Percentiles rank a stretch among this genome's conserved stretches.
These are phyloP conservation scores for Graphium colonna DNA, from an alignment of 2,888 invertebrate genomes.

Conservation along the genomic window DNA sequence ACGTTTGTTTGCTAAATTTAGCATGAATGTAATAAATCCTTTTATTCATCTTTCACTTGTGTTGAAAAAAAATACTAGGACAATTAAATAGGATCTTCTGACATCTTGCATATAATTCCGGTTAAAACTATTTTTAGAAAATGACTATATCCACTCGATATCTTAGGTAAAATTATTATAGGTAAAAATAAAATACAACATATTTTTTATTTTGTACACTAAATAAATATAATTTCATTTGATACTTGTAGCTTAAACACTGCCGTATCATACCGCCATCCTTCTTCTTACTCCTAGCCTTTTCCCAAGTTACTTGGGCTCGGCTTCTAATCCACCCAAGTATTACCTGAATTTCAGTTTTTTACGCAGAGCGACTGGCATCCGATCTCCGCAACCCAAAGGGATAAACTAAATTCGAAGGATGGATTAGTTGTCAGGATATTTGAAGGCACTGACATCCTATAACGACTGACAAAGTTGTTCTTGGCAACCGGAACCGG, in stretches of 20 bases:
- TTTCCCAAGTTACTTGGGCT: too few species aligned
- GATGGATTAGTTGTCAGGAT: too few species aligned
- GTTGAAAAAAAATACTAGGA: conserved; percentile 2
- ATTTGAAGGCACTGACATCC: too few species aligned
- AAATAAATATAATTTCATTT: conserved; percentile 10
- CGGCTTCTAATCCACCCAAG: too few species aligned
- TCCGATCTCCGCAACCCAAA: too few species aligned
- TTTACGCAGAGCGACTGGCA: too few species aligned
- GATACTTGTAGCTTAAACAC: conserved; percentile 22
- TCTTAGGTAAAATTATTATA: conserved; percentile 13
- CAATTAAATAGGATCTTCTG: conserved; percentile 13
- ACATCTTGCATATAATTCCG: conserved; percentile 26
- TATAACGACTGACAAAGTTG: too few species aligned
- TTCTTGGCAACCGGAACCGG: too few species aligned
- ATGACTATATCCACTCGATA: conserved; percentile 11
- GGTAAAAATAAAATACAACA: conserved; percentile 16
- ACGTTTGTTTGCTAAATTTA: conserved; percentile 1
- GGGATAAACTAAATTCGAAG: too few species aligned
- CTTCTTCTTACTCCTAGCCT: too few species aligned
- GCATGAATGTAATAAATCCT: conserved; percentile 2
- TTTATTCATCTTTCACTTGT: conserved; percentile 1
- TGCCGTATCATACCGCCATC: conserved; percentile 15
- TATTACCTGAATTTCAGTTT: too few species aligned
- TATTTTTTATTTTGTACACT: background rate
- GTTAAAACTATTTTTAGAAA: conserved; percentile 17